Evolutionary conservation across 2,888 invertebrate species (phyloP).

Genomic region (Lasioglossum figueresi): DNA sequence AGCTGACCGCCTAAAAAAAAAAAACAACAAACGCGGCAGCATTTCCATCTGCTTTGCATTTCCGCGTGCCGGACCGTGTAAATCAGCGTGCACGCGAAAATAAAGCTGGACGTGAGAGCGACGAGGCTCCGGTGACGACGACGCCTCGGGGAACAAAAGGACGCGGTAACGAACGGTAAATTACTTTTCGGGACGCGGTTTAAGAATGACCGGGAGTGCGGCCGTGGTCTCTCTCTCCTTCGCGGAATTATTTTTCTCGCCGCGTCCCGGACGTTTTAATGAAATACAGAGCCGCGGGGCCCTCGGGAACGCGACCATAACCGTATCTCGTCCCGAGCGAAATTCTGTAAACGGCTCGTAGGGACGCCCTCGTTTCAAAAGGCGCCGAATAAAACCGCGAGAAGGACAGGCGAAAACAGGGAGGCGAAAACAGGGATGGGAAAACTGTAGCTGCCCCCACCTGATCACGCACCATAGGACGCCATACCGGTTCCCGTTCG

Average conservation of each 20-base stretch:
- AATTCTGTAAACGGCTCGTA: not conserved
- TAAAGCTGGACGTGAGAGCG: not conserved
- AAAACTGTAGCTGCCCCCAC: not conserved
- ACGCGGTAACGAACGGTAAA: conserved; percentile 36
- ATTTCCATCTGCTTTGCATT: conserved; percentile 25
- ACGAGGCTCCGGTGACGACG: not conserved
- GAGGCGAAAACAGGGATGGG: not conserved
- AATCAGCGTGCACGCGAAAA: conserved; percentile 39
- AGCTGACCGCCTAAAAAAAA: not conserved
- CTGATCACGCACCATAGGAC: not conserved
- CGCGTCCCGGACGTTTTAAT: not conserved
- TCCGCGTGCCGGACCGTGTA: conserved; percentile 20
- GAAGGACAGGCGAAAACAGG: not conserved
- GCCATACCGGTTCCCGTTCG: not conserved
- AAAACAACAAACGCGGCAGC: not conserved
- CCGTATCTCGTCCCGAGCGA: not conserved
- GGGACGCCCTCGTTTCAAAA: conserved; percentile 10
- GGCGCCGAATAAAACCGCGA: not conserved
- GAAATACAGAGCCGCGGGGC: not conserved
- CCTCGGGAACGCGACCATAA: not conserved
- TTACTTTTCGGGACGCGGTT: conserved; percentile 28
- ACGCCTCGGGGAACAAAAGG: not conserved
- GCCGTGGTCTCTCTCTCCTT: not conserved
- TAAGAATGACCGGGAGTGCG: conserved; percentile 18
- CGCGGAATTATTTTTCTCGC: conserved; percentile 8